phyloP scores from a whole-genome alignment of 1,140 invertebrate genomes.

The Charaxes varanes region DNA sequence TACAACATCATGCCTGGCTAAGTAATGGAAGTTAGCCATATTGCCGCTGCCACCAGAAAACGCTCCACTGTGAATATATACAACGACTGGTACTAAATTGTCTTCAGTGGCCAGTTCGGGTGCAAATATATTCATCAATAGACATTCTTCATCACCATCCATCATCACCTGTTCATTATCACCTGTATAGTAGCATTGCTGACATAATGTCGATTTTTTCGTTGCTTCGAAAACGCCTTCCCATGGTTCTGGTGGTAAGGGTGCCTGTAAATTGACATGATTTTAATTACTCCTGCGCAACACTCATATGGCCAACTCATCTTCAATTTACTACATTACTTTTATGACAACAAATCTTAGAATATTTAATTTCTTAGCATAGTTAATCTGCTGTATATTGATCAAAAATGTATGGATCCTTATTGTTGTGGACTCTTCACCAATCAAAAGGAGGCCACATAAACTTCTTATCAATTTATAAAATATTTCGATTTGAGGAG shows the following conservation, averaged over 20 bases:
- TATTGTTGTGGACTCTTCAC: too few species aligned
- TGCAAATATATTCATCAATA: conserved; percentile 43
- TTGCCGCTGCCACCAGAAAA: conserved; percentile 52
- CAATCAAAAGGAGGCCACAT: too few species aligned
- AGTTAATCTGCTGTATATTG: too few species aligned
- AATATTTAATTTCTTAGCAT: too few species aligned
- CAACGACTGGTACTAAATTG: conserved; percentile 52
- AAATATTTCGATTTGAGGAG: too few species aligned
- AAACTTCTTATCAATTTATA: too few species aligned
- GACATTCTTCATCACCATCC: conserved; percentile 52
- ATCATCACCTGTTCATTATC: conserved; percentile 34
- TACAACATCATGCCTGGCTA: conserved; percentile 52
- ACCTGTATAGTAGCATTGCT: conserved; percentile 44
- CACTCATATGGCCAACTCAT: too few species aligned
- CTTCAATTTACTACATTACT: too few species aligned
- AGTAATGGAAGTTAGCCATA: conserved; percentile 45
- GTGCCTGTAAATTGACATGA: conserved; percentile 36
- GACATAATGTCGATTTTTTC: conserved; percentile 32
- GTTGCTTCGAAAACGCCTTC: conserved; percentile 31
- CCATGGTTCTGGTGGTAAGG: conserved; percentile 47
- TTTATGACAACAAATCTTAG: too few species aligned
- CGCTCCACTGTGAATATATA: conserved; percentile 61
- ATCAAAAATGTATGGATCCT: too few species aligned
- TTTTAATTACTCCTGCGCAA: too few species aligned
- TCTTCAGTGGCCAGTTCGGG: conserved; percentile 39